Conservation (phyloP, 2,797 vertebrate genomes). For the Bradypus variegatus region DNA sequence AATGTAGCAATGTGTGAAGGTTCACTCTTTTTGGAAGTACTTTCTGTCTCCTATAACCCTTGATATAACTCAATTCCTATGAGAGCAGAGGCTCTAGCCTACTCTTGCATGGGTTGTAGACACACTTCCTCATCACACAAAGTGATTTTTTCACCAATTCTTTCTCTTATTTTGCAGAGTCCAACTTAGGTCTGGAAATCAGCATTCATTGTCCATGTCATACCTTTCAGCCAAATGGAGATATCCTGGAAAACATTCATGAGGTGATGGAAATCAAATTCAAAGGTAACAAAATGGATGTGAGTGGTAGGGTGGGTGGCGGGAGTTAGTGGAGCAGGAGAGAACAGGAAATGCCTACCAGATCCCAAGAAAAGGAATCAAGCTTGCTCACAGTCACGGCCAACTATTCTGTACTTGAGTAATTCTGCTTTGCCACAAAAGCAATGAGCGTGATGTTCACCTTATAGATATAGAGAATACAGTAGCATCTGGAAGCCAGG, state of each 20-base stretch:
- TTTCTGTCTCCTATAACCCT: not conserved
- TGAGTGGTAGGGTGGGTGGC: not conserved
- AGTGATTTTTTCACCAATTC: not conserved
- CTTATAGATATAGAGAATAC: not conserved
- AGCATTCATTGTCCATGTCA: constrained; percentile 97
- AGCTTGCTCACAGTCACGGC: not conserved
- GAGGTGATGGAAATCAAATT: constrained; percentile 96
- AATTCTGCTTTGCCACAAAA: not conserved
- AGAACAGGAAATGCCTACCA: not conserved
- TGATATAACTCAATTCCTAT: not conserved
- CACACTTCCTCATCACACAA: not conserved
- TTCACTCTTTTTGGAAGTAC: not conserved
- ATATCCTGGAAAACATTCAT: constrained; percentile 88
- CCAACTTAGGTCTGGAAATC: constrained; percentile 94
- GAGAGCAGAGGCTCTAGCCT: not conserved
- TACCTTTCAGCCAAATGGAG: constrained; percentile 92
- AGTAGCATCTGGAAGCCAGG: not conserved
- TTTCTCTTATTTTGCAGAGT: constrained; percentile 78
- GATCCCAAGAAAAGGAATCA: not conserved
- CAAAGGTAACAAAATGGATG: constrained; percentile 81
- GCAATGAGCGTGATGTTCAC: not conserved
- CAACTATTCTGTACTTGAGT: not conserved
- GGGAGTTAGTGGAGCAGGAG: not conserved
- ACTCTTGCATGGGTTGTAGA: not conserved
- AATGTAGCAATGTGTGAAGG: not conserved